Conservation (phyloP, 2,113 vertebrate genomes). For the Rallus limicola region DNA sequence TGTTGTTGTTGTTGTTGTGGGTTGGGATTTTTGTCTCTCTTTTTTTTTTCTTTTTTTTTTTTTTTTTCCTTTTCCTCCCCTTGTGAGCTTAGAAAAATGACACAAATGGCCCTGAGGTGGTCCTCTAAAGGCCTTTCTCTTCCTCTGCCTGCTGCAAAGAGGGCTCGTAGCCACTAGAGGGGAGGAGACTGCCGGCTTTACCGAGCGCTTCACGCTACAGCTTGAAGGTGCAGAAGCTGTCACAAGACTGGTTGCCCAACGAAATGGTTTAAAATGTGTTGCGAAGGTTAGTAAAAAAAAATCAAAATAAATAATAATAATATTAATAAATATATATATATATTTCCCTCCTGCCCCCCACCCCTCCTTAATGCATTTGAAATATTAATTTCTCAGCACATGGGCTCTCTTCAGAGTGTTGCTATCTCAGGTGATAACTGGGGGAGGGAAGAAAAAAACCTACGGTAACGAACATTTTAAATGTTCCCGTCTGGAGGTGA, state of each 20-base stretch:
- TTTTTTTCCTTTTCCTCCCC: neutral
- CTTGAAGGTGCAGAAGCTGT: slow-evolving; percentile 70
- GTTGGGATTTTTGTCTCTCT: no score
- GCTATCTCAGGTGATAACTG: neutral
- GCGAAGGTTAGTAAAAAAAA: slow-evolving; percentile 73
- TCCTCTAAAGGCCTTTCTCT: slow-evolving; percentile 57
- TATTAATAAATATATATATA: neutral
- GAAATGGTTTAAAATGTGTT: slow-evolving; percentile 70
- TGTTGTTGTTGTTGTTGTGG: neutral
- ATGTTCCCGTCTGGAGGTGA: slow-evolving; percentile 28
- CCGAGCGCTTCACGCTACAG: slow-evolving; percentile 60
- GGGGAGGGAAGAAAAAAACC: slow-evolving; percentile 12
- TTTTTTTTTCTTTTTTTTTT: neutral
- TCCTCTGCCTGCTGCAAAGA: slow-evolving; percentile 73
- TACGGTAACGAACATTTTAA: slow-evolving; percentile 23
- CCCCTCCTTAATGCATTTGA: slow-evolving; percentile 34
- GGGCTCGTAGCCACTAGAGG: slow-evolving; percentile 82
- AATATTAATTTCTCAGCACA: slow-evolving; percentile 59
- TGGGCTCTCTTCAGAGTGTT: neutral
- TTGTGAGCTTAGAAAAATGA: slow-evolving; percentile 59
- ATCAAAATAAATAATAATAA: neutral
- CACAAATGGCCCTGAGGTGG: slow-evolving; percentile 59
- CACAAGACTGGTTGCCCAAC: slow-evolving; percentile 66
- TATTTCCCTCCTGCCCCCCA: slow-evolving; percentile 5
- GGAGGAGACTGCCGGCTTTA: slow-evolving; percentile 82